These are phyloP conservation scores for Macaria liturata DNA, from an alignment of 2,888 invertebrate species.

Conservation along the genomic window DNA sequence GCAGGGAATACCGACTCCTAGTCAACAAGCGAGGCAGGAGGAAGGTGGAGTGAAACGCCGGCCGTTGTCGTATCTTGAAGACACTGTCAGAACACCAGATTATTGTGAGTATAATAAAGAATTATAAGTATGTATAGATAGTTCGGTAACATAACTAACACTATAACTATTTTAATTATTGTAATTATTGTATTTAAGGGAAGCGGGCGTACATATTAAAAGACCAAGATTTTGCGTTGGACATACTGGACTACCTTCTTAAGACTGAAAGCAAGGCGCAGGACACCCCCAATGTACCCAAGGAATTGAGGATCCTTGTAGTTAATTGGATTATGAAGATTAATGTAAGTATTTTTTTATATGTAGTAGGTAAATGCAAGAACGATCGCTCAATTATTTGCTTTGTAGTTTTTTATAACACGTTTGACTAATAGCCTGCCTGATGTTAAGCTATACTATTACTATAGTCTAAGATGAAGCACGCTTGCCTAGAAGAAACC, in stretches of 20 bases:
- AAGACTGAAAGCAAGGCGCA: conserved; percentile 43
- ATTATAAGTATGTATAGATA: no score
- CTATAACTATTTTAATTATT: neutral
- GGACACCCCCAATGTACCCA: conserved; percentile 41
- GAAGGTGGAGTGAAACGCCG: conserved; percentile 51
- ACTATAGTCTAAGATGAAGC: no score
- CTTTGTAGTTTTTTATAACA: no score
- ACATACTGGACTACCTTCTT: conserved; percentile 55
- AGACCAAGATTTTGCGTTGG: conserved; percentile 40
- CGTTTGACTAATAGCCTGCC: no score
- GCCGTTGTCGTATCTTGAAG: conserved; percentile 44
- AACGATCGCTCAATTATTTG: no score
- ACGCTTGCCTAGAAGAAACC: no score
- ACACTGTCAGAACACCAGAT: conserved; percentile 49
- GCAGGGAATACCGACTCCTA: conserved; percentile 56
- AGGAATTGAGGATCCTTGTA: conserved; percentile 38
- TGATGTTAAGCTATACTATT: no score
- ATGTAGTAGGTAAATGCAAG: no score
- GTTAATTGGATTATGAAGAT: conserved; percentile 74
- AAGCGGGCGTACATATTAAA: no score
- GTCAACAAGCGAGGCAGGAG: conserved; percentile 35
- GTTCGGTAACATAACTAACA: no score
- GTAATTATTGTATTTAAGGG: no score
- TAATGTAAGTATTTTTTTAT: conserved; percentile 55
- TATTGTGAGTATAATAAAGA: conserved; percentile 48